A percentile compares a stretch with the other conserved stretches of the same genome.
Conservation (phyloP, 2,888 invertebrate genomes). For the Apodemia zela region DNA sequence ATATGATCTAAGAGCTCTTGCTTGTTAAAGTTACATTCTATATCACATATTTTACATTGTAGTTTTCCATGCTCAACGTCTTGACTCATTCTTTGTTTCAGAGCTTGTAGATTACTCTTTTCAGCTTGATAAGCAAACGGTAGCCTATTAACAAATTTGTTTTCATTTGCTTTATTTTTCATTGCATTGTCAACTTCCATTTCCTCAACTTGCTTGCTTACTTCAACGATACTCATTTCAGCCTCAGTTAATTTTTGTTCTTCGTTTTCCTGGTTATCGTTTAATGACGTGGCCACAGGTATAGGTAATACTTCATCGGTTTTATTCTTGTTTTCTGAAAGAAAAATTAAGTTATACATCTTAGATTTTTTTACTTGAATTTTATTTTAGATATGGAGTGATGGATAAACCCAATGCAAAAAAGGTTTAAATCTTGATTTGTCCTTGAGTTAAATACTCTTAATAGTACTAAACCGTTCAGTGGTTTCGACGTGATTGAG, state of each 20-base stretch:
- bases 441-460: too few relatives aligned
- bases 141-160: constrained; percentile 42
- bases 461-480: too few relatives aligned
- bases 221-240: constrained; percentile 2
- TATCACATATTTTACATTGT: constrained; percentile 76
- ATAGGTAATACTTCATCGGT: neutral
- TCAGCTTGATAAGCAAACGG: constrained; percentile 61
- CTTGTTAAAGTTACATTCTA: constrained; percentile 59
- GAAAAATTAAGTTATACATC: neutral
- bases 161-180: constrained; percentile 22
- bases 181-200: constrained; percentile 18
- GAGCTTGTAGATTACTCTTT: constrained; percentile 59
- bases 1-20: constrained; percentile 81
- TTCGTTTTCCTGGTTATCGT: neutral
- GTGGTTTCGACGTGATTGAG: too few relatives aligned
- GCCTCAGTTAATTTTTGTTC: constrained; percentile 5
- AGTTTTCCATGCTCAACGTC: constrained; percentile 64
- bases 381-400: too few relatives aligned
- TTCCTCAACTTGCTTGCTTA: neutral
- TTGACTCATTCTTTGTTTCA: constrained; percentile 53
- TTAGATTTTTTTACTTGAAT: too few relatives aligned
- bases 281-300: neutral
- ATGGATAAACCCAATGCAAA: too few relatives aligned
- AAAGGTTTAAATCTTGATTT: too few relatives aligned
- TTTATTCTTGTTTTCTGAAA: constrained; percentile 26